phyloP scores from a whole-genome alignment of 2,797 vertebrate genomes.

The Trachurus trachurus region DNA sequence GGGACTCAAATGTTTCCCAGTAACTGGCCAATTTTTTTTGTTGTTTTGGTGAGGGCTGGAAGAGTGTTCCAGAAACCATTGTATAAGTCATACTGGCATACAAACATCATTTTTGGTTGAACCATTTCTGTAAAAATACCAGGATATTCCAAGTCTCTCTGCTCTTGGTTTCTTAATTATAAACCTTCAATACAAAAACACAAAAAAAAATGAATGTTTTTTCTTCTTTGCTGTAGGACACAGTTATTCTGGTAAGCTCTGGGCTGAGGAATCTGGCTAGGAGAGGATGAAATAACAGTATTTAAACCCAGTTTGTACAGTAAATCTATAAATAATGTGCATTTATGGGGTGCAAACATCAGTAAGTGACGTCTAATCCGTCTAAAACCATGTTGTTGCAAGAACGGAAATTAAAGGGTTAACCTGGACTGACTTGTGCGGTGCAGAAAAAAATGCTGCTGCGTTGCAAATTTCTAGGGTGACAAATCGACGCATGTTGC shows the following conservation, averaged over 20 bases:
- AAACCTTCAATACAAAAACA: neutral
- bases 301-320: conserved; percentile 2
- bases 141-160: neutral
- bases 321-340: conserved; percentile 13
- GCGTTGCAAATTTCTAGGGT: neutral
- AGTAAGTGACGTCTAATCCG: neutral
- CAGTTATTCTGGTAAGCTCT: conserved; percentile 15
- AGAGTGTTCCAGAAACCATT: neutral
- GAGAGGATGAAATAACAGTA: neutral
- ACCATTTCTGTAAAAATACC: neutral
- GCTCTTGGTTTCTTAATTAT: conserved; percentile 6
- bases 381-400: neutral
- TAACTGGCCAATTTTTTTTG: neutral
- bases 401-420: neutral
- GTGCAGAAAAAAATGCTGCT: neutral
- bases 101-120: conserved; percentile 1
- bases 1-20: neutral
- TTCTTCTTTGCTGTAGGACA: neutral
- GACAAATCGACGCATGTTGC: too few relatives aligned
- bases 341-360: neutral
- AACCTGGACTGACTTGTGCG: neutral
- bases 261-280: neutral
- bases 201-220: neutral
- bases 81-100: neutral
- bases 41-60: conserved; percentile 1